Conservation (phyloP, 1,140 invertebrate species). For the Aphelenchoides besseyi region DNA sequence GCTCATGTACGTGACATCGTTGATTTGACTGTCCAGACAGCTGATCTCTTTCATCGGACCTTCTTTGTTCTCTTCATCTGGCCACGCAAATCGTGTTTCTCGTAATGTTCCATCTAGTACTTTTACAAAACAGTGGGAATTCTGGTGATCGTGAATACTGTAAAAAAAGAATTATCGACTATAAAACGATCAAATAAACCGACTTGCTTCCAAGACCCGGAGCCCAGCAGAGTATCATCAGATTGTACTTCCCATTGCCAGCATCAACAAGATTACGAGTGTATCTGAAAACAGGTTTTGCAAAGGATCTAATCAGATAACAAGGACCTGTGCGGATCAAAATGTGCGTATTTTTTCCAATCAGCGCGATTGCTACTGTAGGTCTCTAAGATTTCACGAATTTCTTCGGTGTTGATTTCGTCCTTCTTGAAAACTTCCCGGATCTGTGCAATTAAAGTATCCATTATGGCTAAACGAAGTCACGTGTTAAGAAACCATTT, state of each 20-base stretch:
- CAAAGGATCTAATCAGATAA: slow-evolving; percentile 10
- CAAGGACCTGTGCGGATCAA: slow-evolving; percentile 55
- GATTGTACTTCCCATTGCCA: slow-evolving; percentile 94
- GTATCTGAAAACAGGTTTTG: slow-evolving; percentile 70
- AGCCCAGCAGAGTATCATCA: slow-evolving; percentile 95
- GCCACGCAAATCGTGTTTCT: slow-evolving; percentile 75
- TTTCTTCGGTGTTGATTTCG: slow-evolving; percentile 53
- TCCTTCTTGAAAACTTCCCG: slow-evolving; percentile 50
- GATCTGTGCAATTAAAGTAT: slow-evolving; percentile 41
- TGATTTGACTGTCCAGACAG: slow-evolving; percentile 68
- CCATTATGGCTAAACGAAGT: slow-evolving; percentile 26
- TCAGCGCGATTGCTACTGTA: slow-evolving; percentile 54
- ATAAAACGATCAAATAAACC: slow-evolving; percentile 19
- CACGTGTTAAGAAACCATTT: slow-evolving; percentile 2
- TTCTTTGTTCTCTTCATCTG: slow-evolving; percentile 60
- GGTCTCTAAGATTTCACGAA: slow-evolving; percentile 42
- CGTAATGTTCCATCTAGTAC: slow-evolving; percentile 67
- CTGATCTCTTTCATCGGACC: slow-evolving; percentile 53
- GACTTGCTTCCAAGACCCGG: slow-evolving; percentile 79
- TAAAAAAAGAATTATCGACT: slow-evolving; percentile 12
- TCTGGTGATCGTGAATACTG: slow-evolving; percentile 88
- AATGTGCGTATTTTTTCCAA: slow-evolving; percentile 54
- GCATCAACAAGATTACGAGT: slow-evolving; percentile 87
- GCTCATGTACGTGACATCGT: slow-evolving; percentile 90
- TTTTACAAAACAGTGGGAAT: slow-evolving; percentile 97